Percentiles rank a stretch among this genome's conserved stretches.
Evolutionary conservation across 2,113 vertebrate species (phyloP).

Genomic region (Oxyura jamaicensis): DNA sequence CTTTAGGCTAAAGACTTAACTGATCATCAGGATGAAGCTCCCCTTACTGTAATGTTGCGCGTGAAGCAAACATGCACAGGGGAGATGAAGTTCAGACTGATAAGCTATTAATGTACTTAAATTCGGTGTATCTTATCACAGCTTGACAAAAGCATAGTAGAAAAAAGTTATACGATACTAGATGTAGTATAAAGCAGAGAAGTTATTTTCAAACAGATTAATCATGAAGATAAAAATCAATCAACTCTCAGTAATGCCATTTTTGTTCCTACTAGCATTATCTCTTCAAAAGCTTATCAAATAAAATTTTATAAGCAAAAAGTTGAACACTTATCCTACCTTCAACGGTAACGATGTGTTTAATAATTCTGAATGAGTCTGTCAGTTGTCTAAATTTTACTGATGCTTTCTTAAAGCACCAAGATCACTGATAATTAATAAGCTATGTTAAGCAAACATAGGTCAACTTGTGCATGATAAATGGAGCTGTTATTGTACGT

Average conservation of each 20-base stretch:
- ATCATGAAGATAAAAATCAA: background rate
- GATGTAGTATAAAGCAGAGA: background rate
- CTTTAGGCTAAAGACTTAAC: background rate
- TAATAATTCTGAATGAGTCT: constrained; percentile 66
- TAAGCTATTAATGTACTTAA: background rate
- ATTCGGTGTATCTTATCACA: background rate
- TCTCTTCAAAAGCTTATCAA: background rate
- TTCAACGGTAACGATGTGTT: background rate
- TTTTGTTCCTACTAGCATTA: background rate
- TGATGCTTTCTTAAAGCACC: constrained; percentile 6
- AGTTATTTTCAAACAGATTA: background rate
- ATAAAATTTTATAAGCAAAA: background rate
- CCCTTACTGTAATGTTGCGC: background rate
- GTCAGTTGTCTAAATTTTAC: constrained; percentile 41
- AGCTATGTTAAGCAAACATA: constrained; percentile 76
- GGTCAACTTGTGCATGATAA: constrained; percentile 80
- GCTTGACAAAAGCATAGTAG: background rate
- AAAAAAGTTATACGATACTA: background rate
- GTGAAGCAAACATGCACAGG: background rate
- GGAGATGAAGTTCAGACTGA: background rate
- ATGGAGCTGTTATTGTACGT: constrained; percentile 71
- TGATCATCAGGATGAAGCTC: fast-evolving
- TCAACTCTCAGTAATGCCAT: background rate
- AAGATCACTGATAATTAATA: constrained; percentile 85
- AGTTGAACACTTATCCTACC: background rate